These are phyloP conservation scores for Tribolium madens DNA, from an alignment of 1,140 invertebrate genomes.

Conservation along the genomic window DNA sequence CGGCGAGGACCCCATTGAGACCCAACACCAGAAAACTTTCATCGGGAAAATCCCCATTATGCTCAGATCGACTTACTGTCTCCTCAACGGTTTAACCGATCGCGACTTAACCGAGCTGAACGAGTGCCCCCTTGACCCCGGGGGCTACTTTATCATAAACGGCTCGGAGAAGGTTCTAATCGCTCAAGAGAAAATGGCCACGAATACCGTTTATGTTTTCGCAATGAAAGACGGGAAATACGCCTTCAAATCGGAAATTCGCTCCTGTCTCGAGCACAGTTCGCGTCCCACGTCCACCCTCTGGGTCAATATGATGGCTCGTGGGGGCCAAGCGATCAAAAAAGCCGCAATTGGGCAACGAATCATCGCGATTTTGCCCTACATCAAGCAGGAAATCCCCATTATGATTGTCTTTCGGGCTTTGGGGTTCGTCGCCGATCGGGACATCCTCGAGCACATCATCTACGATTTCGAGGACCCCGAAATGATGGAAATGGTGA, in stretches of 20 bases:
- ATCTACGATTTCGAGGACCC: conserved; percentile 99
- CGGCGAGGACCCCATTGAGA: conserved; percentile 91
- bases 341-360: conserved; percentile 98
- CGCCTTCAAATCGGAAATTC: conserved; percentile 96
- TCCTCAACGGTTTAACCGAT: conserved; percentile 93
- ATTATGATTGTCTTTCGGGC: conserved; percentile 99
- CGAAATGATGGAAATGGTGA: conserved; percentile 99
- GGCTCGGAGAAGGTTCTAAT: conserved; percentile 97
- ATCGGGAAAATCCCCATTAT: conserved; percentile 99
- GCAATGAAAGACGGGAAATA: conserved; percentile 98
- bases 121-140: conserved; percentile 98
- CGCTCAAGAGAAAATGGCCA: conserved; percentile 99
- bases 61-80: conserved; percentile 96
- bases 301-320: conserved; percentile 99
- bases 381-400: conserved; percentile 99
- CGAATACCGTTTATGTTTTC: conserved; percentile 99
- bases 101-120: conserved; percentile 98
- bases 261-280: conserved; percentile 95
- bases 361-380: conserved; percentile 97
- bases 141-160: conserved; percentile 97
- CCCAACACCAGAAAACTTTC: conserved; percentile 96
- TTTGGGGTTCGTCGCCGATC: conserved; percentile 97
- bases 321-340: conserved; percentile 93
- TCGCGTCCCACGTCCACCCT: conserved; percentile 94
- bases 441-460: conserved; percentile 98